Evolutionary conservation across 2,888 invertebrate genomes (phyloP), one percentile per base, ranked within the genome.

Genomic region (Reticulitermes lucifugus): DNA sequence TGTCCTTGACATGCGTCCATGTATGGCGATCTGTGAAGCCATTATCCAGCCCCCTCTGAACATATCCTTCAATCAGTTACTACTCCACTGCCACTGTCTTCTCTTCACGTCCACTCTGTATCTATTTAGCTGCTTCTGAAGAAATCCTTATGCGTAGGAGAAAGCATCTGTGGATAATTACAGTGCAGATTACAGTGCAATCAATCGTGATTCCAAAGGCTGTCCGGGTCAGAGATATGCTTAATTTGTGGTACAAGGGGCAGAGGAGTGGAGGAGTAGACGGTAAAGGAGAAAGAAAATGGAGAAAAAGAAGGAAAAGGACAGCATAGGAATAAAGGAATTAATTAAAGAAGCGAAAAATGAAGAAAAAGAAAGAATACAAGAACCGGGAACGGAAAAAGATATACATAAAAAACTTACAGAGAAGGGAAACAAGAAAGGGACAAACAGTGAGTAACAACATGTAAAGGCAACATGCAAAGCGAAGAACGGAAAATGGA

Each of bases 11-110:
- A 18, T 55, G 14, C 2, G 14, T 18, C 18, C 55, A 55, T 55
- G 18, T 55, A 46, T 46, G 46, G 46, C 46, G 46, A 46, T 46
- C 12, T 46, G 46, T 46, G 9, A 2, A 46, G 46, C 22, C 77
- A 4, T 77, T 77, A 43, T 77, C 51, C 22, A 6, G 35, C 51
- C 25, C 77, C 73, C 41, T 41, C 25, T 35, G 35, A 41, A 14
- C 41, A 6, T 41, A 73, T 41, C 73, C 51, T 43, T 77, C 77
- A 77, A 77, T 77, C 77, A 77, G 46, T 77, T 77, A 46, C 51
- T 0, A 43, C 6, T 10, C 73, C 73, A 10, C 5, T 46, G 46
- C 46, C 46, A 46, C 10, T 46, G 46, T 46, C 46, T 21, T 2
- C 41, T 73, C 73, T 12, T 73, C 12, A 22, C 35, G 51, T 77